phyloP scores from a whole-genome alignment of 2,888 invertebrate species.

The Epistrophella euchroma region DNA sequence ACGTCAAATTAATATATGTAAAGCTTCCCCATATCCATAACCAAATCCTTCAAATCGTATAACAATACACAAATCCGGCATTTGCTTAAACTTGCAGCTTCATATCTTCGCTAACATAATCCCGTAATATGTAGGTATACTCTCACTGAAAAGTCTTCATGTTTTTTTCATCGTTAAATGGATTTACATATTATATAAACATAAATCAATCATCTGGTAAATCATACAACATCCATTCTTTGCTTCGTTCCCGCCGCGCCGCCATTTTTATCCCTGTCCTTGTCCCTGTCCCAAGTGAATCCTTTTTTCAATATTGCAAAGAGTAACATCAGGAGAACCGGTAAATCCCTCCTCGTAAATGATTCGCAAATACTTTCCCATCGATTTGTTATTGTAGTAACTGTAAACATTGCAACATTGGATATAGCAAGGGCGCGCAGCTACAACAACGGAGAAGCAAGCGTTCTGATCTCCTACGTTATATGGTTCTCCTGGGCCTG shows the following conservation, averaged over 20 bases:
- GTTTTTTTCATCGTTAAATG: conserved; percentile 8
- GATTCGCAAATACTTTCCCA: conserved; percentile 60
- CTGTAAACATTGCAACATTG: conserved; percentile 45
- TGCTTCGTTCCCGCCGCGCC: not conserved
- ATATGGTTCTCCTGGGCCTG: not conserved
- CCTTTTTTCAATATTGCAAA: conserved; percentile 34
- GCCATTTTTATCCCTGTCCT: not conserved
- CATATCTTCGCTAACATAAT: conserved; percentile 19
- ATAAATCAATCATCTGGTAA: conserved; percentile 66
- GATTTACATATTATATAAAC: conserved; percentile 33
- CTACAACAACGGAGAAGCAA: not conserved
- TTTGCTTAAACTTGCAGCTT: not conserved
- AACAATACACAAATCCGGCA: not conserved
- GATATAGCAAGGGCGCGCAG: not conserved
- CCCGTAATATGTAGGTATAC: not conserved
- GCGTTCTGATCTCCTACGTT: not conserved
- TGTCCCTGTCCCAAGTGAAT: conserved; percentile 22
- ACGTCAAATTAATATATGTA: not conserved
- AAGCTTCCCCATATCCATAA: not conserved
- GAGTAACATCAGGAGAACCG: conserved; percentile 24
- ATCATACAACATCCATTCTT: not conserved
- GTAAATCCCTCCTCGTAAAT: conserved; percentile 48
- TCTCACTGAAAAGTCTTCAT: conserved; percentile 21
- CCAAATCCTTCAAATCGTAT: not conserved
- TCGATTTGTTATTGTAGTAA: conserved; percentile 47